Conservation (phyloP, 37 sponge, comb jelly and placozoan genomes). For the Eunapius fragilis region DNA sequence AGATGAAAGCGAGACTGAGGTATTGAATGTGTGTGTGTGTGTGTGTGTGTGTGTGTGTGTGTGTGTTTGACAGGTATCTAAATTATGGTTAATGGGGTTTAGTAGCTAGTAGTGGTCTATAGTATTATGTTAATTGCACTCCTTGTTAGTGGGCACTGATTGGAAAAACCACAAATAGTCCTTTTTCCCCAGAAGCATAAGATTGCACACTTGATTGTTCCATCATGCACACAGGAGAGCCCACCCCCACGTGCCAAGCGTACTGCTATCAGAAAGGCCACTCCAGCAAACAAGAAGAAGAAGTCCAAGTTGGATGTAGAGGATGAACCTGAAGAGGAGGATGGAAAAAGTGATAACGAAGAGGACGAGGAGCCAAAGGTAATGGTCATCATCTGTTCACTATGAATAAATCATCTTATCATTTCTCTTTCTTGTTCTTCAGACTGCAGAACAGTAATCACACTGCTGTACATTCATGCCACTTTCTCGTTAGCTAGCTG, state of each 20-base stretch:
- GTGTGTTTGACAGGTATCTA: neutral
- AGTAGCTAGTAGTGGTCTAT: neutral
- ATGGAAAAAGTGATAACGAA: neutral
- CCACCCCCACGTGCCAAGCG: neutral
- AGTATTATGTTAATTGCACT: neutral
- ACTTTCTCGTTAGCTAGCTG: neutral
- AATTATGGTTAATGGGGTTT: too few species aligned
- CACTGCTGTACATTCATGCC: neutral
- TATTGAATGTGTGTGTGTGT: neutral
- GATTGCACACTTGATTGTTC: too few species aligned
- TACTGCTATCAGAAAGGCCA: neutral
- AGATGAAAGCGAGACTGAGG: neutral
- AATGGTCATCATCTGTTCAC: neutral
- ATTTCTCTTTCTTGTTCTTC: neutral
- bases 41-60: neutral
- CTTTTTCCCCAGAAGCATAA: too few species aligned
- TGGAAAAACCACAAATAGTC: neutral
- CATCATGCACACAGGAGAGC: neutral
- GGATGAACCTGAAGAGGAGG: conserved; percentile 5
- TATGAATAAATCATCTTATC: too few species aligned
- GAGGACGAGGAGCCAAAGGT: neutral
- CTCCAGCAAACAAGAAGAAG: neutral
- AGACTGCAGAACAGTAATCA: neutral
- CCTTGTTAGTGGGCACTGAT: neutral
- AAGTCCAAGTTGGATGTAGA: neutral